Base-by-base conservation (phyloP, 2,888 invertebrate genomes). In the Panzeria rudis region DNA sequence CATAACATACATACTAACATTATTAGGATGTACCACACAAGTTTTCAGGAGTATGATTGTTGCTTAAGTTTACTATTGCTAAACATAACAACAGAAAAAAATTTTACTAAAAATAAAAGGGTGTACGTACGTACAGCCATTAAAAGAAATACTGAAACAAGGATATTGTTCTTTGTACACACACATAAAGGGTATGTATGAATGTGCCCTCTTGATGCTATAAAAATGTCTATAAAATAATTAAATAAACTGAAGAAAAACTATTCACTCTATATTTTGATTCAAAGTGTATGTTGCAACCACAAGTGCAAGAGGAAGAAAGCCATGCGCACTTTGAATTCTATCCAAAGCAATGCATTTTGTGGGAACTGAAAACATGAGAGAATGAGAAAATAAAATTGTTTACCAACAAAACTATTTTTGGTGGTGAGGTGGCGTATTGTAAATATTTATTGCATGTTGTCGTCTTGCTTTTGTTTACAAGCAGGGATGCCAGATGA, bases 281-380 rank as follows among this genome's bases (percentile, higher is more conserved):
- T 38, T 32, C 1, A 20, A 38, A 44, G 41, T 54, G 52, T 79
- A 17, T 72, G 38, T 29, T 83, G 76, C 76, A 77, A 41, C 29
- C 38, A 35, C 86, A 88, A 88, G 83, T 87, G 86, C 88, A 88
- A 81, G 79, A 71, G 32, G 23, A 66, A 44, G 29, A 7, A 90
- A 77, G 79, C 44, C 88, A 87, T 88, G 88, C 88, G 88, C 88
- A 87, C 2, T 83, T 23, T 6, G 11, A 56, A 66, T 56, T 23
- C 23, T 59, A 72, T 77, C 78, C 75, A 79, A 64, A 77, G 54
- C 32, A 84, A 77, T 87, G 86, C 86, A 86, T 69, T 77, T 56
- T 77, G 84, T 78, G 79, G 86, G 86, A 86, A 86, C 85, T 87
- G 83, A 83, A 50, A 50, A n/a, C 13, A 32, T 29, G 29, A 81